Base-by-base conservation (phyloP, 2,888 invertebrate genomes). In the Stegana nigrithorax region DNA sequence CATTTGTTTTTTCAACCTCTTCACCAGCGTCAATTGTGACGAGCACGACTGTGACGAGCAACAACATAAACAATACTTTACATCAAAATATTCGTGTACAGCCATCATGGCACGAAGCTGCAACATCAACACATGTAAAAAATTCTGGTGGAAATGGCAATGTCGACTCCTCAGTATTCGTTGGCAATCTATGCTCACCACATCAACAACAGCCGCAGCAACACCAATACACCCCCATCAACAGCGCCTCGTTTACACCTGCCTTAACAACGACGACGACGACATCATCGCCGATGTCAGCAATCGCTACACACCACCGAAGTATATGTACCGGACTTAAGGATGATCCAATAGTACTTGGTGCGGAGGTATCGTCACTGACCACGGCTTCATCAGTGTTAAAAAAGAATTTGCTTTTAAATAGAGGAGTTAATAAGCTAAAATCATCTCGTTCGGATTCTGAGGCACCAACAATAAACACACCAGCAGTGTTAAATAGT, bases 381-480 rank as follows among this genome's bases (percentile, higher is more conserved):
- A 66, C 70, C 56, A 65, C 67, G 65, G 59, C 66, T 60, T 53
- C 32, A 25, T 32, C 59, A 47, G 19, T 32, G 12, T 64, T 76
- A 65, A 78, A 77, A 44, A 75, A 78, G 63, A 71, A 58, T 51
- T 70, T 69, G 64, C 71, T 81, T 69, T 81, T 81, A 64, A 87
- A 85, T 63, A 86, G 84, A 67, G 67, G 65, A 58, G 77, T 81
- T 65, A 80, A 80, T 69, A 86, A 86, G 63, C 72, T 75, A 17
- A 80, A 81, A 56, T 61, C 77, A 44, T 86, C 87, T 66, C 83
- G 87, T 70, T 86, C 87, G 71, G 88, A 88, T 69, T 87, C 87
- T 29, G 83, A 88, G 70, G 88, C 88, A 72, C 88, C 88, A 60
- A 86, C 86, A 65, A 85, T 85, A 63, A 73, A n/a, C 73, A 63